These are phyloP conservation scores for Delichon dasypus DNA, from an alignment of 2,797 vertebrate species.

Conservation along the genomic window DNA sequence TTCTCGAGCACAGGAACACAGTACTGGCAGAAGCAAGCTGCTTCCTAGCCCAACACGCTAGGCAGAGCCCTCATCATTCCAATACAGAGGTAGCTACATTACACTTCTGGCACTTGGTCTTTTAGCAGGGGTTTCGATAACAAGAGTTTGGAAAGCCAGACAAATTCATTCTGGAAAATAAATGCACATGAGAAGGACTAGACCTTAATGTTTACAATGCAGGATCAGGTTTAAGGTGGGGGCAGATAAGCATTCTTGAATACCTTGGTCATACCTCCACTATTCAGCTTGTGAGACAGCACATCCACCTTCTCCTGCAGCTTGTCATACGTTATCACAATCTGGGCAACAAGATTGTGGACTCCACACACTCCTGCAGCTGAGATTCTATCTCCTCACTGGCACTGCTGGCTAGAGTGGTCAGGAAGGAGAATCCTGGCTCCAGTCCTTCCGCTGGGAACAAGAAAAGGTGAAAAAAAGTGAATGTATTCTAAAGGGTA, in stretches of 20 bases:
- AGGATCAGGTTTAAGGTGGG: background rate
- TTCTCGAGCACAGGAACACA: background rate
- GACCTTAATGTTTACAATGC: background rate
- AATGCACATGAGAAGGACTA: background rate
- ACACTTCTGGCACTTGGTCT: background rate
- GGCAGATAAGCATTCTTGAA: background rate
- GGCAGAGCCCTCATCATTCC: too few relatives aligned
- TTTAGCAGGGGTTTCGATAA: background rate
- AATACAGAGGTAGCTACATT: background rate
- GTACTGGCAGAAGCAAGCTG: too few relatives aligned
- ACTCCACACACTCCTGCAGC: slow-evolving; percentile 92
- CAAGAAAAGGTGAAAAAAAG: background rate
- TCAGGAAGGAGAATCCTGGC: slow-evolving; percentile 88
- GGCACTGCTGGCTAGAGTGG: slow-evolving; percentile 93
- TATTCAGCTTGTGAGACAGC: slow-evolving; percentile 75
- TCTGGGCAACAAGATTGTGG: slow-evolving; percentile 86
- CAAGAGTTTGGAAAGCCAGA: background rate
- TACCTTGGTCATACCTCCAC: slow-evolving; percentile 69
- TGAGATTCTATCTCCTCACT: slow-evolving; percentile 97
- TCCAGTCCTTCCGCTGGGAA: slow-evolving; percentile 76
- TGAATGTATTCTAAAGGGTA: background rate
- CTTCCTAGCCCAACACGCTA: too few relatives aligned
- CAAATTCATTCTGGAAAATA: background rate
- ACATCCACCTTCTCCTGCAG: slow-evolving; percentile 82
- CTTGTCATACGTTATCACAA: slow-evolving; percentile 87